Percentiles rank a stretch among this genome's conserved stretches.
These are phyloP conservation scores for Mercenaria mercenaria DNA, from an alignment of 1,140 invertebrate genomes.

Conservation along the genomic window DNA sequence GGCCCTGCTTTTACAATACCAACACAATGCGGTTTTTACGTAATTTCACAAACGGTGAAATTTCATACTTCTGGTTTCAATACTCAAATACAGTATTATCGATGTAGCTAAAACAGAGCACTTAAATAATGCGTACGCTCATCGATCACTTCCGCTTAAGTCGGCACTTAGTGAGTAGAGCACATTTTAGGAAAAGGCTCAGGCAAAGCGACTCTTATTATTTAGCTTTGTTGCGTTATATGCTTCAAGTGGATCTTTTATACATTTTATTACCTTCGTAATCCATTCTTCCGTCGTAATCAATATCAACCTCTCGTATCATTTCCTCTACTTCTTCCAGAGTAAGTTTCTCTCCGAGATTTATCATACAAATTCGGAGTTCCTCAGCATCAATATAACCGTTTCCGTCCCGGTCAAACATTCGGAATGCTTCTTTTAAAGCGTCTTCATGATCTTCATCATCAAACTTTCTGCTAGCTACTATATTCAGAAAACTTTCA, in stretches of 20 bases:
- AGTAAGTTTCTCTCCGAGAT: conserved; percentile 95
- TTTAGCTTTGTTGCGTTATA: neutral
- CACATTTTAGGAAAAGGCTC: neutral
- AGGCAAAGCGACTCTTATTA: too few relatives aligned
- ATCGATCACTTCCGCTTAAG: neutral
- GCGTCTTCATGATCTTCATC: conserved; percentile 88
- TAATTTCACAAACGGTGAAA: too few relatives aligned
- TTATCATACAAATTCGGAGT: conserved; percentile 93
- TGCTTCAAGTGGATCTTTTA: too few relatives aligned
- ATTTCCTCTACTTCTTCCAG: conserved; percentile 97
- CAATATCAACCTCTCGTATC: conserved; percentile 96
- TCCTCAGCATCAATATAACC: conserved; percentile 89
- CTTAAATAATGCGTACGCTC: neutral
- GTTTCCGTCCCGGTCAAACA: conserved; percentile 99
- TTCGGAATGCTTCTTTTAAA: conserved; percentile 99
- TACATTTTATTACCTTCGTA: conserved; percentile 81
- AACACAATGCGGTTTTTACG: too few relatives aligned
- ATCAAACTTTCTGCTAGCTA: conserved; percentile 79
- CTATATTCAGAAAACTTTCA: conserved; percentile 80
- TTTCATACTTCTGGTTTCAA: too few relatives aligned
- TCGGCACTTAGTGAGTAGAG: neutral
- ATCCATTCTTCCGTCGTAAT: conserved; percentile 90
- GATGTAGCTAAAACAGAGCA: too few relatives aligned
- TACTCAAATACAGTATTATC: neutral
- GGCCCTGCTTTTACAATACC: too few relatives aligned